These are phyloP conservation scores for Dinocampus coccinellae DNA, from an alignment of 2,888 invertebrate species.

Conservation along the genomic window DNA sequence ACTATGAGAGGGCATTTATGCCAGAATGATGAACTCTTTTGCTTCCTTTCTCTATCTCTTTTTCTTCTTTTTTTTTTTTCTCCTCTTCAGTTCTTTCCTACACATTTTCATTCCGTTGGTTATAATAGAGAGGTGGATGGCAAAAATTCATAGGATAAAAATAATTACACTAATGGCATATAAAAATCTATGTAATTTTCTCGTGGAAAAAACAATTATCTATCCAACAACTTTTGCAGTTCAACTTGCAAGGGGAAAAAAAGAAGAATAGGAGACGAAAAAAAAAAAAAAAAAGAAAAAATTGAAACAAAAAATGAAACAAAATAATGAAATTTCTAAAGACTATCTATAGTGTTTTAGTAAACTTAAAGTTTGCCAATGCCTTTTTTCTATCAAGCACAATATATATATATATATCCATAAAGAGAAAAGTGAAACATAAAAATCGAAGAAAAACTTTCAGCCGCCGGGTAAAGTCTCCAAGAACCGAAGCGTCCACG, in stretches of 20 bases:
- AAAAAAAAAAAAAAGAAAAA: too few species aligned
- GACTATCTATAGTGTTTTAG: conserved; percentile 3
- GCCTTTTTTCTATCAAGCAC: background rate
- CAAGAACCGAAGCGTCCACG: background rate
- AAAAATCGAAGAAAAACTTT: background rate
- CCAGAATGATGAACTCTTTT: background rate
- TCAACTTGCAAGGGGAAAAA: background rate
- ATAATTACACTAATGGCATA: background rate
- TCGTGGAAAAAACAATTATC: background rate
- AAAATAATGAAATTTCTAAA: conserved; percentile 3
- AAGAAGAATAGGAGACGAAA: background rate
- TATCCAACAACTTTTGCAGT: background rate
- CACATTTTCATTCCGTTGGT: background rate
- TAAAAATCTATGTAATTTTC: background rate
- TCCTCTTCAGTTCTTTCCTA: conserved; percentile 36
- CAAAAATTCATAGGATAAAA: conserved; percentile 7
- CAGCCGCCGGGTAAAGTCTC: background rate
- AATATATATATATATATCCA: background rate
- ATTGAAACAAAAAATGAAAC: too few species aligned
- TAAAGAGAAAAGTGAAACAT: background rate
- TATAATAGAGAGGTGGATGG: background rate
- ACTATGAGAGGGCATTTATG: conserved; percentile 9
- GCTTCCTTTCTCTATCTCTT: too few species aligned
- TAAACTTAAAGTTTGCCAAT: background rate
- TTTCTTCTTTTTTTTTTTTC: conserved; percentile 16